phyloP scores from a whole-genome alignment of 2,113 vertebrate genomes.

The Andinoacara biseriatus region DNA sequence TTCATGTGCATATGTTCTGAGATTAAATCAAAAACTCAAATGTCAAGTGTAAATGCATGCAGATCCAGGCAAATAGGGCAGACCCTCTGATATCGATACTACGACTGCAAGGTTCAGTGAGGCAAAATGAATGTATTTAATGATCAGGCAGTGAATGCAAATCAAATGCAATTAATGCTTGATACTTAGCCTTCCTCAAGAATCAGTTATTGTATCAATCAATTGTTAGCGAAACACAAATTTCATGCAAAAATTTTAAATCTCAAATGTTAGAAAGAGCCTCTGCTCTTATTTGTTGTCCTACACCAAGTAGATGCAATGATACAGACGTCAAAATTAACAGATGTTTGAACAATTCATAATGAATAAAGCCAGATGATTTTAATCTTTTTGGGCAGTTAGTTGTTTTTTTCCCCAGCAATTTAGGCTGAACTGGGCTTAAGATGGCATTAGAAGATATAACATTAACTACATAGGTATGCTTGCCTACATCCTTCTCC shows the following conservation, averaged over 20 bases:
- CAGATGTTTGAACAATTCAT: slow-evolving; percentile 16
- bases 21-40: slow-evolving; percentile 78
- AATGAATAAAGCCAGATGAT: slow-evolving; percentile 41
- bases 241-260: neutral
- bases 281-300: neutral
- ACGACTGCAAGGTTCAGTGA: slow-evolving; percentile 21
- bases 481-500: slow-evolving; percentile 66
- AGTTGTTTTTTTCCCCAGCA: slow-evolving; percentile 4
- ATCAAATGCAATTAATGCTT: slow-evolving; percentile 24
- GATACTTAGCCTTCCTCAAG: neutral
- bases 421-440: slow-evolving; percentile 54
- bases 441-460: slow-evolving; percentile 65
- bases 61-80: slow-evolving; percentile 57
- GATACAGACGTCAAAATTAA: slow-evolving; percentile 26
- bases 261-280: neutral
- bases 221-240: neutral
- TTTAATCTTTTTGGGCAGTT: slow-evolving; percentile 44
- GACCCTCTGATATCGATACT: slow-evolving; percentile 46
- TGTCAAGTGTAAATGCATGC: slow-evolving; percentile 76
- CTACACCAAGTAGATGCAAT: neutral
- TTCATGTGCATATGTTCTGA: slow-evolving; percentile 73
- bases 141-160: slow-evolving; percentile 39
- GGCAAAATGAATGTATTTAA: slow-evolving; percentile 21
- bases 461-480: slow-evolving; percentile 71
- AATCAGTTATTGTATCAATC: slow-evolving; percentile 12